Evolutionary conservation across 2,113 vertebrate genomes (phyloP).

Genomic region (Larimichthys crocea): DNA sequence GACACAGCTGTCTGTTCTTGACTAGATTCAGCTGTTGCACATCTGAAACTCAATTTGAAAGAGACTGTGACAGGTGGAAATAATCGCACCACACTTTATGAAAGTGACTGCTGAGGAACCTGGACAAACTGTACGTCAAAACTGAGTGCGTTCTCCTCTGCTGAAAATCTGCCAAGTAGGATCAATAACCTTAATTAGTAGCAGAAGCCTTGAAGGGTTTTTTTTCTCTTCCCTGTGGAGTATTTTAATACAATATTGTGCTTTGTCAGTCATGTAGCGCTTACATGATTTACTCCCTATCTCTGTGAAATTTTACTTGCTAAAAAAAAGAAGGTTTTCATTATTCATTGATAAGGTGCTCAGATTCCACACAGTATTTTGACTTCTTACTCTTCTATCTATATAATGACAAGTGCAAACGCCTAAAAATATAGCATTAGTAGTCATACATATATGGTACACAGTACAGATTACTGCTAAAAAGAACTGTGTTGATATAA

Average conservation of each 20-base stretch:
- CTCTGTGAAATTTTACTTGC: not conserved
- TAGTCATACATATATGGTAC: not conserved
- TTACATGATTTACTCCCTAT: not conserved
- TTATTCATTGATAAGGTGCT: slow-evolving; percentile 3
- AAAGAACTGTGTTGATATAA: not conserved
- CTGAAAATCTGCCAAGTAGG: not conserved
- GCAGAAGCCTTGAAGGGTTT: slow-evolving; percentile 3
- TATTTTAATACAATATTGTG: slow-evolving; percentile 29
- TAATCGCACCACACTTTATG: not conserved
- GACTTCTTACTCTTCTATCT: not conserved
- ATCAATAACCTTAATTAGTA: slow-evolving; percentile 48
- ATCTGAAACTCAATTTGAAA: slow-evolving; percentile 39
- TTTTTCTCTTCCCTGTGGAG: not conserved
- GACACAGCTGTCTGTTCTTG: slow-evolving; percentile 40
- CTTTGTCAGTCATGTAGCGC: not conserved
- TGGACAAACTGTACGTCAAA: not conserved
- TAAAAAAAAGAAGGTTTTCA: not conserved
- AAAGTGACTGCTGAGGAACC: slow-evolving; percentile 7
- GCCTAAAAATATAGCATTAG: not conserved
- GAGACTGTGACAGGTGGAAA: slow-evolving; percentile 32
- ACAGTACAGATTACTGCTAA: not conserved
- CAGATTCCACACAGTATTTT: not conserved
- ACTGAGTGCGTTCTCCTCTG: not conserved
- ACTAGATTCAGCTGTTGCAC: slow-evolving; percentile 41
- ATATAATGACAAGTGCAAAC: not conserved